A percentile compares a stretch with the other conserved stretches of the same genome.
These are phyloP conservation scores for Prostheceraeus crozeri DNA, from an alignment of 2,888 invertebrate genomes.

Conservation along the genomic window DNA sequence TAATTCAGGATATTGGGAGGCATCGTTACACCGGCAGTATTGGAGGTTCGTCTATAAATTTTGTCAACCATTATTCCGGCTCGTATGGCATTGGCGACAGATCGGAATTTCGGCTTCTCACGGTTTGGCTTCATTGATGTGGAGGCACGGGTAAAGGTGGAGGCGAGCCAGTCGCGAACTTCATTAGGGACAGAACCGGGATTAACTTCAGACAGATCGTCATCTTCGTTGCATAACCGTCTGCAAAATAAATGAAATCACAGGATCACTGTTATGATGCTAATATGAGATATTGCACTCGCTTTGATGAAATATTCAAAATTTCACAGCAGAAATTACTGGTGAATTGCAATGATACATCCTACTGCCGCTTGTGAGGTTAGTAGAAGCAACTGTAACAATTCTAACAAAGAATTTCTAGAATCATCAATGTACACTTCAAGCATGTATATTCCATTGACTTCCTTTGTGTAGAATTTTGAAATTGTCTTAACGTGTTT, in stretches of 20 bases:
- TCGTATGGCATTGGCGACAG: slow-evolving; percentile 87
- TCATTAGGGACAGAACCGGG: slow-evolving; percentile 91
- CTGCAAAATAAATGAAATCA: slow-evolving; percentile 41
- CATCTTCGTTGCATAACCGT: slow-evolving; percentile 63
- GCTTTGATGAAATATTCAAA: slow-evolving; percentile 43
- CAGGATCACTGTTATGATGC: not conserved
- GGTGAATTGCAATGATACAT: too few species aligned
- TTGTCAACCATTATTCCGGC: slow-evolving; percentile 90
- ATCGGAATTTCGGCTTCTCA: slow-evolving; percentile 69
- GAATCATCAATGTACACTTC: too few species aligned
- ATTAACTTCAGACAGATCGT: slow-evolving; percentile 87
- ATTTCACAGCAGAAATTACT: slow-evolving; percentile 25
- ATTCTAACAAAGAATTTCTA: too few species aligned
- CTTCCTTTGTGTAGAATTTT: too few species aligned
- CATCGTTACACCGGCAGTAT: slow-evolving; percentile 68
- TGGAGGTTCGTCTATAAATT: slow-evolving; percentile 68
- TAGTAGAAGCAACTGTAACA: too few species aligned
- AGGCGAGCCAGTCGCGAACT: slow-evolving; percentile 89
- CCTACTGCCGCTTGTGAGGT: too few species aligned
- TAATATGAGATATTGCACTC: not conserved
- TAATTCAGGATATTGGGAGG: too few species aligned
- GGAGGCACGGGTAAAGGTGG: slow-evolving; percentile 74
- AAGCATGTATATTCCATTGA: too few species aligned
- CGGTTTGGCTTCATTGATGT: slow-evolving; percentile 57
- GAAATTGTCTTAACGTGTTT: too few species aligned